Percentiles rank a stretch among this genome's conserved stretches.
These are phyloP conservation scores for Tromatobia lineatoria DNA, from an alignment of 2,888 invertebrate genomes.

Conservation along the genomic window DNA sequence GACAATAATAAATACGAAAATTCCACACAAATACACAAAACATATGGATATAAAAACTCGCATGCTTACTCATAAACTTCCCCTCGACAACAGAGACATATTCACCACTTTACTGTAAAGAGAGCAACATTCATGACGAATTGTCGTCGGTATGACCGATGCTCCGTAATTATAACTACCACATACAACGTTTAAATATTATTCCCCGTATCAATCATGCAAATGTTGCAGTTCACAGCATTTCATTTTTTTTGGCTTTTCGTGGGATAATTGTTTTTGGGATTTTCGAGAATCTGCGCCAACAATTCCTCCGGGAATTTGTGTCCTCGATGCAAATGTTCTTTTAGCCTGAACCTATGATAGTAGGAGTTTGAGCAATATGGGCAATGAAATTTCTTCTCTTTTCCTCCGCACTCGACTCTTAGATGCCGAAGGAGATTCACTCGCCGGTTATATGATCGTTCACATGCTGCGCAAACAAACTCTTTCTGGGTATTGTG, in stretches of 20 bases:
- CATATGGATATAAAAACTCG: background rate
- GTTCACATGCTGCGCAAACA: slow-evolving; percentile 70
- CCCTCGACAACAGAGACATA: background rate
- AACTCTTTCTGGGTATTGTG: slow-evolving; percentile 43
- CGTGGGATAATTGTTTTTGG: slow-evolving; percentile 10
- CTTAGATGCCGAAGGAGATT: slow-evolving; percentile 74
- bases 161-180: background rate
- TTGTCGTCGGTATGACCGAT: background rate
- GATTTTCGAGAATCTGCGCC: slow-evolving; percentile 25
- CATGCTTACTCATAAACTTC: background rate
- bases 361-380: slow-evolving; percentile 84
- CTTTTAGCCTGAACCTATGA: slow-evolving; percentile 84
- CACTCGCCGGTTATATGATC: slow-evolving; percentile 71
- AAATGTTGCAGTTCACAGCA: background rate
- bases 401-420: slow-evolving; percentile 77
- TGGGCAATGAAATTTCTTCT: slow-evolving; percentile 83
- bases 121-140: background rate
- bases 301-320: slow-evolving; percentile 49
- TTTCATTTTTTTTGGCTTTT: background rate
- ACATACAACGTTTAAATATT: background rate
- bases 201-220: background rate
- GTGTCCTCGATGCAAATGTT: slow-evolving; percentile 79
- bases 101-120: background rate
- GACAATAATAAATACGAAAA: no score
- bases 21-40: background rate